phyloP scores from a whole-genome alignment of 53 echinoderm and acorn worm species.

The Luidia sarsii region DNA sequence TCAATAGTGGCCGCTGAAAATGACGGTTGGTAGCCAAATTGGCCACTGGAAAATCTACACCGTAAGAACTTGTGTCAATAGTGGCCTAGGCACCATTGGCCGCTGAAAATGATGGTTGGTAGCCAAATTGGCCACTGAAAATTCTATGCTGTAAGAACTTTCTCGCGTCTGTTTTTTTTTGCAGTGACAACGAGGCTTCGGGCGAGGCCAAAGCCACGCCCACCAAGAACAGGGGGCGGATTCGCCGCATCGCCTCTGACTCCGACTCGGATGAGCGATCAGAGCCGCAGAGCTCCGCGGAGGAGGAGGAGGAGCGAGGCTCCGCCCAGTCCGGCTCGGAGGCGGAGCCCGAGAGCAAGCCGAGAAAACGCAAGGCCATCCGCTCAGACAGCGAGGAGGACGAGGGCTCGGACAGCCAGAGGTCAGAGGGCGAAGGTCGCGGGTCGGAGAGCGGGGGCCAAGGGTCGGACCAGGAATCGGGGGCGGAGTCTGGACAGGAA shows the following conservation, averaged over 20 bases:
- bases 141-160: not conserved
- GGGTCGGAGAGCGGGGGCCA: not conserved
- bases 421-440: constrained; percentile 31
- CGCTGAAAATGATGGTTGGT: too few species aligned
- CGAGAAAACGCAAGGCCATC: constrained; percentile 18
- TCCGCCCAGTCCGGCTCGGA: constrained; percentile 37
- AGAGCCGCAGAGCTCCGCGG: constrained; percentile 5
- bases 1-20: too few species aligned
- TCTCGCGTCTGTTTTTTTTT: not conserved
- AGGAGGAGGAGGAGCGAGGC: constrained; percentile 5
- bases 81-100: too few species aligned
- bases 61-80: too few species aligned
- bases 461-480: not conserved
- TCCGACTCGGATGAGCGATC: constrained; percentile 45
- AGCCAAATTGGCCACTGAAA: too few species aligned
- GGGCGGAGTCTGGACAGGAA: constrained; percentile 34
- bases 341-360: constrained; percentile 26
- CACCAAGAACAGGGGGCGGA: constrained; percentile 10
- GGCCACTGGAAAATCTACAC: too few species aligned
- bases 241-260: constrained; percentile 55
- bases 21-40: too few species aligned
- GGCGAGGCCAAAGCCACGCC: constrained; percentile 6
- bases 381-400: constrained; percentile 46
- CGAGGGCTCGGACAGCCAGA: constrained; percentile 1
- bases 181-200: constrained; percentile 61